Conservation (phyloP, 2,888 invertebrate genomes). For the Drosophila kuntzei region DNA sequence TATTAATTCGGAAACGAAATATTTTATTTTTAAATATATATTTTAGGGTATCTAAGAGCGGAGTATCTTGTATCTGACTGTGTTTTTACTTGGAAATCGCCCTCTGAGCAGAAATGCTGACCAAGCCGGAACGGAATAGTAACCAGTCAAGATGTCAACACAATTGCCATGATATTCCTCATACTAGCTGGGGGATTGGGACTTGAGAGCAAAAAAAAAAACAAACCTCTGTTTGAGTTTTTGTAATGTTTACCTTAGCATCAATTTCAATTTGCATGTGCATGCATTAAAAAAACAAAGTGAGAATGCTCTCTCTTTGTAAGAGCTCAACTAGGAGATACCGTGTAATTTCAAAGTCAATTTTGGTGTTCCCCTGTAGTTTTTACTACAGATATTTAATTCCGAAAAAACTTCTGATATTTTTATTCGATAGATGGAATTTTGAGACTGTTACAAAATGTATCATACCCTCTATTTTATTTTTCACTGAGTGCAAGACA, state of each 20-base stretch:
- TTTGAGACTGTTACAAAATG: background rate
- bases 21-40: background rate
- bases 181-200: background rate
- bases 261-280: conserved; percentile 83
- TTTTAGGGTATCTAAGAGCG: background rate
- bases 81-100: background rate
- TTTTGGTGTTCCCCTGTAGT: too few species aligned
- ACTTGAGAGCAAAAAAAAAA: conserved; percentile 5
- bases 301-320: background rate
- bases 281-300: conserved; percentile 48
- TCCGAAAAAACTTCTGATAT: background rate
- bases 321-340: background rate
- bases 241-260: conserved; percentile 77
- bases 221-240: conserved; percentile 40
- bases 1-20: too few species aligned
- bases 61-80: background rate
- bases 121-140: background rate
- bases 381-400: background rate
- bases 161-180: conserved; percentile 46
- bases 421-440: too few species aligned
- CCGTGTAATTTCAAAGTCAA: too few species aligned
- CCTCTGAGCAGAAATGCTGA: background rate
- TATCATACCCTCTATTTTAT: background rate
- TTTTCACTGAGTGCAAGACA: background rate
- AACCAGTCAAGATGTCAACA: conserved; percentile 31